Evolutionary conservation across 2,888 invertebrate genomes (phyloP).

Genomic region (Hirtodrosophila alboralis): DNA sequence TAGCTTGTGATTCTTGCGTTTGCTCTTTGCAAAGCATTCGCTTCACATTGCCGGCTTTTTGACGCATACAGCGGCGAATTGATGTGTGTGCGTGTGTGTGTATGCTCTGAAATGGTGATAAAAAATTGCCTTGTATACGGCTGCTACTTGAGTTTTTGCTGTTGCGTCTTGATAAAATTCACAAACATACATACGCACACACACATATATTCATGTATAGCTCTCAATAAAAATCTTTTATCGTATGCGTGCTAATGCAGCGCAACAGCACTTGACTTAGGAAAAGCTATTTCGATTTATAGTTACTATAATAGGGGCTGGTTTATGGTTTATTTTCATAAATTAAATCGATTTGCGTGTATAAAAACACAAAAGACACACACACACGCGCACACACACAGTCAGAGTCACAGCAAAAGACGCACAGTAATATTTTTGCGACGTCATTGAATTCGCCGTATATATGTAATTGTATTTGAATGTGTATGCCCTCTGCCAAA

Average conservation of each 20-base stretch:
- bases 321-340: slow-evolving; percentile 46
- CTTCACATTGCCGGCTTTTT: slow-evolving; percentile 60
- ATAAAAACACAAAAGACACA: slow-evolving; percentile 48
- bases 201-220: slow-evolving; percentile 16
- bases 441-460: slow-evolving; percentile 81
- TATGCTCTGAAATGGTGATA: slow-evolving; percentile 34
- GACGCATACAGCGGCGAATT: slow-evolving; percentile 50
- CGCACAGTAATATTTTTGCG: slow-evolving; percentile 68
- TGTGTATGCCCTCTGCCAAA: slow-evolving; percentile 34
- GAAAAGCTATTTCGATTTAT: slow-evolving; percentile 8
- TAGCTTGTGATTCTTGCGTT: slow-evolving; percentile 39
- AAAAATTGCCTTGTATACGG: slow-evolving; percentile 29
- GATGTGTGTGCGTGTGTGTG: slow-evolving; percentile 7
- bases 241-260: slow-evolving; percentile 27
- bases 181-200: slow-evolving; percentile 15
- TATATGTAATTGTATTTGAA: slow-evolving; percentile 28
- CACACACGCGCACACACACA: slow-evolving; percentile 18
- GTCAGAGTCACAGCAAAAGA: slow-evolving; percentile 40
- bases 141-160: slow-evolving; percentile 28
- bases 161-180: slow-evolving; percentile 50
- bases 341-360: slow-evolving; percentile 68
- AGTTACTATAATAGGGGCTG: slow-evolving; percentile 13
- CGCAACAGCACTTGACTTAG: slow-evolving; percentile 18
- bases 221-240: slow-evolving; percentile 45
- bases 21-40: slow-evolving; percentile 40